Evolutionary conservation across 2,888 invertebrate species (phyloP), one percentile per base, ranked within the genome.

Genomic region (Keiferia lycopersicella): DNA sequence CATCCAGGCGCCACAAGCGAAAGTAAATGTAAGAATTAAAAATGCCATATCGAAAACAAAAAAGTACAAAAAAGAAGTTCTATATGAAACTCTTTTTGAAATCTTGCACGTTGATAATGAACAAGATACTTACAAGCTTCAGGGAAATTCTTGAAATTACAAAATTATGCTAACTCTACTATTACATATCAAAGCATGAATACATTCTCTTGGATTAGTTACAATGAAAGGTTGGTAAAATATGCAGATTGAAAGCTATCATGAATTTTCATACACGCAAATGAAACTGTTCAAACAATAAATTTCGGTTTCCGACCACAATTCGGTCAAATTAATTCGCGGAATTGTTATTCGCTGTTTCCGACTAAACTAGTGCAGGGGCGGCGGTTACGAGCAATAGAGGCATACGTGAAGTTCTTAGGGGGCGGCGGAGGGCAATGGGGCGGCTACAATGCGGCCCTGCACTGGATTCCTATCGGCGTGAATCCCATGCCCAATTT

Each of bases 401-500:
- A 2, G 8, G 51, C 51, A 16, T 3, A 51, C 20, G 18, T 22
- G 18, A 22, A 51, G 18, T 20, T 4, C 10, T 10, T 8, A 8
- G 34, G 34, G 34, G 34, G 34, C 34, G 34, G 8, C 34, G 10
- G 1, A 1, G 34, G 34, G 8, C 34, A 8, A 26, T 6, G 51
- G 20, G 51, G 51, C 51, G 51, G 51, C 51, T 3, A 51, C 16
- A 51, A 51, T 48, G 6, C 62, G 39, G 11, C 39, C 39, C 62
- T 62, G 62, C 12, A 51, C 51, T 66, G 68, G 71, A 70, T 74
- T 74, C 71, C 76, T 78, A 81, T 80, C 79, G 77, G 76, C 79
- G 79, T 75, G 78, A 79, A 81, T 80, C 75, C 78, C 78, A 78
- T 79, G 76, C 77, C 77, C 81, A 83, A 85, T 84, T 82, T 83